Evolutionary conservation across 2,888 invertebrate species (phyloP).

Genomic region (Aleiodes leptofemur): DNA sequence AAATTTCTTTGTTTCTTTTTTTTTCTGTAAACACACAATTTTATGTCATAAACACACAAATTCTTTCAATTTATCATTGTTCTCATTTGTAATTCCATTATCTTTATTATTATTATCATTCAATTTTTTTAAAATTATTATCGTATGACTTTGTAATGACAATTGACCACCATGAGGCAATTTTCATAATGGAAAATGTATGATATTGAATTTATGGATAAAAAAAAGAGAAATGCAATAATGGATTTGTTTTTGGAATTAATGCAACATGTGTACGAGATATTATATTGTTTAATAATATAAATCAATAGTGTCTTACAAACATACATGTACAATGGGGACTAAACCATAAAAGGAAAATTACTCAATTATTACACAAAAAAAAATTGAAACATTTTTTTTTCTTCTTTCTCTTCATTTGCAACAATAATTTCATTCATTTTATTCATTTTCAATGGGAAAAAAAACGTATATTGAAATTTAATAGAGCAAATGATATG

Average conservation of each 20-base stretch:
- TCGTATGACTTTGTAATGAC: background rate
- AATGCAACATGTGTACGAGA: constrained; percentile 50
- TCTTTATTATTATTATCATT: background rate
- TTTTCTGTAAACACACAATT: constrained; percentile 51
- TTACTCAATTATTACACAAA: constrained; percentile 37
- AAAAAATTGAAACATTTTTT: constrained; percentile 36
- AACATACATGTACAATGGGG: constrained; percentile 65
- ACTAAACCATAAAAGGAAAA: constrained; percentile 67
- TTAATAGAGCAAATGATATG: constrained; percentile 20
- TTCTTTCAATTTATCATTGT: constrained; percentile 26
- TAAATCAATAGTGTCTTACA: constrained; percentile 68
- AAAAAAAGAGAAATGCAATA: constrained; percentile 1
- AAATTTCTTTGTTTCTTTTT: constrained; percentile 17
- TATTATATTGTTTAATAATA: constrained; percentile 65
- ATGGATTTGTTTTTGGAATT: constrained; percentile 11
- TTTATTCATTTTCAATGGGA: background rate
- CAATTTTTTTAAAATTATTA: background rate
- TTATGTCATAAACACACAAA: constrained; percentile 42
- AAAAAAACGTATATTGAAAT: too few relatives aligned
- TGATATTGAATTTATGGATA: constrained; percentile 45
- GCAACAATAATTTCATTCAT: constrained; percentile 28
- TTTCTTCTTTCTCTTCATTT: background rate
- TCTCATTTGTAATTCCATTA: constrained; percentile 10
- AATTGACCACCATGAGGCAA: constrained; percentile 15
- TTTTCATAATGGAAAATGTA: constrained; percentile 34